phyloP scores from a whole-genome alignment of 2,113 vertebrate genomes.

The Mungos mungo region DNA sequence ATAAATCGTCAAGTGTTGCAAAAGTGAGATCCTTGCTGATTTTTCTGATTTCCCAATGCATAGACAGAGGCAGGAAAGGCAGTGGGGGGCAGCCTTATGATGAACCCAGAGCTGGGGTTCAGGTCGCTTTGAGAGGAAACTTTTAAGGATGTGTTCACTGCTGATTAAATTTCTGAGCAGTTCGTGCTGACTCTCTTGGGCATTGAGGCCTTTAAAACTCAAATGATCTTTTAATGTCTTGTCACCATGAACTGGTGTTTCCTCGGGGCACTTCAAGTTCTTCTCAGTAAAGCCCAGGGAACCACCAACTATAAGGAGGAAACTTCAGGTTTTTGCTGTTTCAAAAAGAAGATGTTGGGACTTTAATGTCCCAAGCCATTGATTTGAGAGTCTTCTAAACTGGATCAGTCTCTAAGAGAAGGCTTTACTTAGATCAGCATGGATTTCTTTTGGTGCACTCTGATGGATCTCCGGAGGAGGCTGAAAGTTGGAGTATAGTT shows the following conservation, averaged over 20 bases:
- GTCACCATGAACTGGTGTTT: conserved; percentile 67
- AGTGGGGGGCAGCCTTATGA: not conserved
- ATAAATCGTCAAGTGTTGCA: not conserved
- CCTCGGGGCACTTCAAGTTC: conserved; percentile 69
- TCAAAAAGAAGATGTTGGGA: conserved; percentile 28
- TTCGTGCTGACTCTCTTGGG: not conserved
- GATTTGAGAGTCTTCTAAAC: conserved; percentile 33
- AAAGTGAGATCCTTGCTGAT: not conserved
- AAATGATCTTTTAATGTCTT: conserved; percentile 65
- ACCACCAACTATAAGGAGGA: conserved; percentile 23
- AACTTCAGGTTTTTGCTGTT: conserved; percentile 31
- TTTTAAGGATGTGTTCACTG: not conserved
- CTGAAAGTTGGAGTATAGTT: not conserved
- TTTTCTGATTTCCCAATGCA: not conserved
- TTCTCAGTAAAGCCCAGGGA: conserved; percentile 48
- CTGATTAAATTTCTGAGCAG: conserved; percentile 48
- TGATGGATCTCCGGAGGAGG: not conserved
- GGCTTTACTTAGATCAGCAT: not conserved
- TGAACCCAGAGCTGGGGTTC: not conserved
- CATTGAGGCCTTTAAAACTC: conserved; percentile 44
- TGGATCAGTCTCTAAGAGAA: conserved; percentile 20
- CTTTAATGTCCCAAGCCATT: conserved; percentile 50
- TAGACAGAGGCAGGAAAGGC: not conserved
- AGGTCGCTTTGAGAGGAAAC: not conserved
- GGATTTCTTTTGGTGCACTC: conserved; percentile 12